phyloP scores from a whole-genome alignment of 2,113 vertebrate species.

The Notechis scutatus region DNA sequence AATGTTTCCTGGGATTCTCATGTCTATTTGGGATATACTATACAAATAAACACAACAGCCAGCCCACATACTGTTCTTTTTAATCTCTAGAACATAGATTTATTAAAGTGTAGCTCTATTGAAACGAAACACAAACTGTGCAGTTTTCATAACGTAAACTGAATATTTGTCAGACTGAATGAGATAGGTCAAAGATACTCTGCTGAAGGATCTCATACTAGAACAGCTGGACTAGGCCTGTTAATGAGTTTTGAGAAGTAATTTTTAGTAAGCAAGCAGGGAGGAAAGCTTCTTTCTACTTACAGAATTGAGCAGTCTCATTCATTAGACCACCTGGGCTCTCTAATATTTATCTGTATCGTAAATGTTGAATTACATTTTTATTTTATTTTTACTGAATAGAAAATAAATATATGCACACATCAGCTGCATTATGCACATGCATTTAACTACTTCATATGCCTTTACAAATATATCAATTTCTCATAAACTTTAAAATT shows the following conservation, averaged over 20 bases:
- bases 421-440: neutral
- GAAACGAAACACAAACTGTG: neutral
- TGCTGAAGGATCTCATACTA: neutral
- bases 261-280: neutral
- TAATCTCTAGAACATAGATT: neutral
- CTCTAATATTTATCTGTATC: neutral
- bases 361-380: neutral
- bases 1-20: neutral
- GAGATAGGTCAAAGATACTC: neutral
- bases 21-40: neutral
- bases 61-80: neutral
- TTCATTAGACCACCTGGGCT: neutral
- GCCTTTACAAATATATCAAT: neutral
- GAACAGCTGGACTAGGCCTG: neutral
- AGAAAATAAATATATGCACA: neutral
- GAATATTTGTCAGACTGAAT: neutral
- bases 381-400: neutral
- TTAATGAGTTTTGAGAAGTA: neutral
- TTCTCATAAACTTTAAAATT: neutral
- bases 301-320: neutral
- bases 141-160: neutral
- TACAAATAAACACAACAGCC: neutral
- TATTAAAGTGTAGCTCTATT: neutral
- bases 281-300: neutral
- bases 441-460: neutral